Conservation (phyloP, 2,888 invertebrate genomes). For the Trilocha varians region DNA sequence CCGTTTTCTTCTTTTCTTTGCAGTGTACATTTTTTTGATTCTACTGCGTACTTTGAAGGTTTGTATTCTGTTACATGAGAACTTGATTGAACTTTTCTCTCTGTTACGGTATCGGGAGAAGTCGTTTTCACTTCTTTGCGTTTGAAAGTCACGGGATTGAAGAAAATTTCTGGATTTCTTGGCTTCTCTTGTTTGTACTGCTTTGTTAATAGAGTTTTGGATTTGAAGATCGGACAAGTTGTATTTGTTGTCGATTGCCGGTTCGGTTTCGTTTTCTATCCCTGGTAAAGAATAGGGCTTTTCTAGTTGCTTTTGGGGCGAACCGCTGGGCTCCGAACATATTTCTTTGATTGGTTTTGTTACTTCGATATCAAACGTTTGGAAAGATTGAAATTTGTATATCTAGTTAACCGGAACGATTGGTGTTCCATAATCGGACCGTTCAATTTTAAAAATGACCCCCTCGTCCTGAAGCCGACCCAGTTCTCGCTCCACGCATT, state of each 20-base stretch:
- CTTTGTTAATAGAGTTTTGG: slow-evolving; percentile 29
- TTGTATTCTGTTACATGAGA: slow-evolving; percentile 10
- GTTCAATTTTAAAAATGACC: too few relatives aligned
- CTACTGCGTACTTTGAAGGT: slow-evolving; percentile 27
- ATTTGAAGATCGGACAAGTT: slow-evolving; percentile 14
- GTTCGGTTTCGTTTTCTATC: neutral
- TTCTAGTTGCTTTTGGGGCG: neutral
- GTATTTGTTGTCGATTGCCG: too few relatives aligned
- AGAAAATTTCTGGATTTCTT: slow-evolving; percentile 10
- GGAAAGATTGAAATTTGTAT: too few relatives aligned
- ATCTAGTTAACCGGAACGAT: too few relatives aligned
- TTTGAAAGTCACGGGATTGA: slow-evolving; percentile 25
- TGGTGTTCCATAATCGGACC: too few relatives aligned
- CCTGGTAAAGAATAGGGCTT: neutral
- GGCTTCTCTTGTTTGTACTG: slow-evolving; percentile 14
- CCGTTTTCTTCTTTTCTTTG: slow-evolving; percentile 9
- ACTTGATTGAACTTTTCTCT: slow-evolving; percentile 6
- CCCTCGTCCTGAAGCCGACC: too few relatives aligned
- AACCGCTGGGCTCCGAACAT: neutral
- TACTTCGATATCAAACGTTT: too few relatives aligned
- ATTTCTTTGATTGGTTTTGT: neutral
- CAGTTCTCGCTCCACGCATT: too few relatives aligned
- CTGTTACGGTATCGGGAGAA: slow-evolving; percentile 2
- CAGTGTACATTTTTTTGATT: slow-evolving; percentile 24
- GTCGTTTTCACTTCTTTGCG: slow-evolving; percentile 18